Percentiles rank a stretch among this genome's conserved stretches.
These are phyloP conservation scores for Proteles cristata DNA, from an alignment of 2,113 vertebrate genomes.

Conservation along the genomic window DNA sequence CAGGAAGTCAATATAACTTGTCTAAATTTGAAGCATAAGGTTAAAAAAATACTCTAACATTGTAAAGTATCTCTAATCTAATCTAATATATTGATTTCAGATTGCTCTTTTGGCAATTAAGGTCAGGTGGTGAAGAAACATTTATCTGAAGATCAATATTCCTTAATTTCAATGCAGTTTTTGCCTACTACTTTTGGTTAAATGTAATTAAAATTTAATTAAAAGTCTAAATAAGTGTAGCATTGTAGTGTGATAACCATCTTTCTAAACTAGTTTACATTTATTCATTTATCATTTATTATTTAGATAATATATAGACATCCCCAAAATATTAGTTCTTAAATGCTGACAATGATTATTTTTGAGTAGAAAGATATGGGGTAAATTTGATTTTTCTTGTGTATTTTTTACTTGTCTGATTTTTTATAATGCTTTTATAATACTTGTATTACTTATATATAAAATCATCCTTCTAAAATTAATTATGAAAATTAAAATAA, in stretches of 20 bases:
- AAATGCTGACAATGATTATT: constrained; percentile 23
- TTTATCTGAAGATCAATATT: constrained; percentile 25
- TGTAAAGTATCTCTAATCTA: background rate
- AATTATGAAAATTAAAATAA: background rate
- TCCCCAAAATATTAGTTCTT: background rate
- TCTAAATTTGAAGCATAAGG: background rate
- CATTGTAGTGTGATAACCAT: background rate
- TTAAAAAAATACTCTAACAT: background rate
- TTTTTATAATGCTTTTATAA: background rate
- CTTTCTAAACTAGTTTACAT: background rate
- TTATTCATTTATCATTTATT: background rate
- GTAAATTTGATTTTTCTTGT: background rate
- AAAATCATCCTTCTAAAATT: background rate
- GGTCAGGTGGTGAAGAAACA: background rate
- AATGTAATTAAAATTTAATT: background rate
- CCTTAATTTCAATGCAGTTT: background rate
- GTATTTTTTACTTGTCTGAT: background rate
- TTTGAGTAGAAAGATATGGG: background rate
- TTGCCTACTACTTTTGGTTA: background rate
- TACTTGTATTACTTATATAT: background rate
- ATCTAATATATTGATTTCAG: constrained; percentile 12
- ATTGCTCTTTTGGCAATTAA: background rate
- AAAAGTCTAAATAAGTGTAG: background rate
- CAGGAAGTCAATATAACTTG: background rate
- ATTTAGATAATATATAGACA: background rate